Evolutionary conservation across 2,113 vertebrate genomes (phyloP).

Genomic region (Micronycteris hirsuta): DNA sequence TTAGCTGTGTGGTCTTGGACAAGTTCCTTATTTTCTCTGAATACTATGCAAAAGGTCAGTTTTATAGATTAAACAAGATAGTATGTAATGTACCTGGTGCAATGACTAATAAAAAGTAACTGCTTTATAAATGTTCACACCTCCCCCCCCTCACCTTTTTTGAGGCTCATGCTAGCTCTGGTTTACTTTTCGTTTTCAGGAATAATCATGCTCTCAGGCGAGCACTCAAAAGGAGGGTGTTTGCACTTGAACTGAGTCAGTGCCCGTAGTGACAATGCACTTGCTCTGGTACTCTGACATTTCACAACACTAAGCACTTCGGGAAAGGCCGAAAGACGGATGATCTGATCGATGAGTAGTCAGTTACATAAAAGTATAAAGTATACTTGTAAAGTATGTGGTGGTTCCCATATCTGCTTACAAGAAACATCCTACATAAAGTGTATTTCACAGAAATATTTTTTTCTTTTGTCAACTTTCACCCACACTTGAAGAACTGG

Average conservation of each 20-base stretch:
- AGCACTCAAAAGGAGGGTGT: background rate
- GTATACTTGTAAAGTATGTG: background rate
- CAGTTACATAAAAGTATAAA: background rate
- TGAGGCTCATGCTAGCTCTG: background rate
- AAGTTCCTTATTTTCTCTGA: conserved; percentile 1
- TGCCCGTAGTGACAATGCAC: background rate
- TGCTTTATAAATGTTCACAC: background rate
- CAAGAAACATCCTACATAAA: background rate
- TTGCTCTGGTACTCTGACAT: background rate
- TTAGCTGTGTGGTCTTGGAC: background rate
- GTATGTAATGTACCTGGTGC: background rate
- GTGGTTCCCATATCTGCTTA: background rate
- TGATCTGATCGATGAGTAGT: background rate
- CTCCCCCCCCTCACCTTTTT: background rate
- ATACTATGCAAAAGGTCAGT: background rate
- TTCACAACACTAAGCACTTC: background rate
- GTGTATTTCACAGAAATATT: background rate
- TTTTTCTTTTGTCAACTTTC: background rate
- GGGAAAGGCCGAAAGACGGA: background rate
- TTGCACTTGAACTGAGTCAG: background rate
- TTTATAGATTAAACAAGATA: conserved; percentile 14
- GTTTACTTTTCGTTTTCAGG: background rate
- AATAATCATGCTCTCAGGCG: background rate
- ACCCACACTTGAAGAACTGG: background rate
- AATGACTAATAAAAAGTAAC: background rate